Conservation (phyloP, 2,888 invertebrate genomes). For the Petrophora chlorosata region DNA sequence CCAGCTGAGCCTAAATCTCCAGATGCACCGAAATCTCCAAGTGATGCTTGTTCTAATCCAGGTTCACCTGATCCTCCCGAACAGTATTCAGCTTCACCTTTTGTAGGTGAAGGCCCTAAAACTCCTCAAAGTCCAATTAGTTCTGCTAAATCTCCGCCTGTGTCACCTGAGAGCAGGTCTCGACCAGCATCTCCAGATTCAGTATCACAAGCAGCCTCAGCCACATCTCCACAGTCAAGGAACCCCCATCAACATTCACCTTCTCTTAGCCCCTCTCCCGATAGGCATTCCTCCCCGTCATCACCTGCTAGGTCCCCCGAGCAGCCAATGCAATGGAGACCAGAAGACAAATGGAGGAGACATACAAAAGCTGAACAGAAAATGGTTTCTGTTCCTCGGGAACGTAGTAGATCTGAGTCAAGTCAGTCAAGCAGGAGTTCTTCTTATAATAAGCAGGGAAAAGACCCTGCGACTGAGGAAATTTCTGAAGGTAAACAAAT, state of each 20-base stretch:
- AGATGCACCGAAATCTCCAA: slow-evolving; percentile 74
- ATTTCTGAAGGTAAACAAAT: slow-evolving; percentile 84
- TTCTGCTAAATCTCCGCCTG: slow-evolving; percentile 59
- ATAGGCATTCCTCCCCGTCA: slow-evolving; percentile 59
- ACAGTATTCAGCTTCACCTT: slow-evolving; percentile 55
- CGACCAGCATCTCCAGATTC: slow-evolving; percentile 67
- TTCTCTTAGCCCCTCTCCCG: slow-evolving; percentile 68
- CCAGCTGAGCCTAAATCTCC: slow-evolving; percentile 73
- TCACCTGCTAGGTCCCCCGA: slow-evolving; percentile 45
- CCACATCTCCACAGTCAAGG: slow-evolving; percentile 52
- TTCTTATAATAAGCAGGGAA: slow-evolving; percentile 71
- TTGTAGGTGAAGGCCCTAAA: slow-evolving; percentile 66
- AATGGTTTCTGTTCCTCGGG: slow-evolving; percentile 59
- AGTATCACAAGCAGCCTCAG: slow-evolving; percentile 22
- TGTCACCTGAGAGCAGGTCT: slow-evolving; percentile 44
- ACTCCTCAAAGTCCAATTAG: slow-evolving; percentile 67
- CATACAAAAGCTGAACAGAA: slow-evolving; percentile 79
- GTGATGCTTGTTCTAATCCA: slow-evolving; percentile 57
- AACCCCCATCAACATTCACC: slow-evolving; percentile 53
- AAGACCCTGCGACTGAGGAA: slow-evolving; percentile 83
- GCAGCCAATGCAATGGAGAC: slow-evolving; percentile 68
- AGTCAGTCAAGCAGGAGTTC: slow-evolving; percentile 76
- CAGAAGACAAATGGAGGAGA: slow-evolving; percentile 72
- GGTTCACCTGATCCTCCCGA: slow-evolving; percentile 61
- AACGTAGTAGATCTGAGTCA: slow-evolving; percentile 71